phyloP scores from a whole-genome alignment of 2,113 vertebrate species.

The Aptenodytes forsteri region DNA sequence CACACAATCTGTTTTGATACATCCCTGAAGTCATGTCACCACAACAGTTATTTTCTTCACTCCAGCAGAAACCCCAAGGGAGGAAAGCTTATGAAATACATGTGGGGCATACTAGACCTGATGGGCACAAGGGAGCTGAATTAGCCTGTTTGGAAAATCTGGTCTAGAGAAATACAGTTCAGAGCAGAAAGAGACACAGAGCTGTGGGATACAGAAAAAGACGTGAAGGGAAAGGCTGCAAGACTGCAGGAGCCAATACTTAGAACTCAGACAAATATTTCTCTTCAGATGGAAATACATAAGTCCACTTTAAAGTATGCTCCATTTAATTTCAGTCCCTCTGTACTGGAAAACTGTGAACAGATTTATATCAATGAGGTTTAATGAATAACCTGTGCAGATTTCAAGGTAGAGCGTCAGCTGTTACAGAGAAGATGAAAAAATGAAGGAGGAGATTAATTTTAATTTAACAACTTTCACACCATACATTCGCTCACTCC shows the following conservation, averaged over 20 bases:
- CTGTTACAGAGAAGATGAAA: neutral
- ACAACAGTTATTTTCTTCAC: slow-evolving; percentile 39
- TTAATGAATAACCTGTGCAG: slow-evolving; percentile 3
- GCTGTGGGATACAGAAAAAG: neutral
- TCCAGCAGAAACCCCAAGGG: slow-evolving; percentile 34
- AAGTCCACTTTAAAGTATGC: neutral
- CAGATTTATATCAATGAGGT: neutral
- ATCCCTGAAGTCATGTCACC: slow-evolving; percentile 48
- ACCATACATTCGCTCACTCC: neutral
- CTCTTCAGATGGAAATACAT: neutral
- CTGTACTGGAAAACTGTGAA: neutral
- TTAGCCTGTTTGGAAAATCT: slow-evolving; percentile 4
- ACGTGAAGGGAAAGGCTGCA: neutral
- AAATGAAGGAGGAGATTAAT: neutral
- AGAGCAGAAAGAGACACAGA: neutral
- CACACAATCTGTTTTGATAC: slow-evolving; percentile 45
- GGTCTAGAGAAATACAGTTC: neutral
- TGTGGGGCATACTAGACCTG: neutral
- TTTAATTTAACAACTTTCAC: neutral
- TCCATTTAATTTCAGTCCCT: neutral
- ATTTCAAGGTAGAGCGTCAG: neutral
- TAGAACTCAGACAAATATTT: neutral
- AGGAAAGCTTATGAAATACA: slow-evolving; percentile 25
- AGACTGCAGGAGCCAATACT: neutral
- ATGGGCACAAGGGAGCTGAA: slow-evolving; percentile 29